Conservation (phyloP, 1,140 invertebrate species). For the Sminthurides bifidus region DNA sequence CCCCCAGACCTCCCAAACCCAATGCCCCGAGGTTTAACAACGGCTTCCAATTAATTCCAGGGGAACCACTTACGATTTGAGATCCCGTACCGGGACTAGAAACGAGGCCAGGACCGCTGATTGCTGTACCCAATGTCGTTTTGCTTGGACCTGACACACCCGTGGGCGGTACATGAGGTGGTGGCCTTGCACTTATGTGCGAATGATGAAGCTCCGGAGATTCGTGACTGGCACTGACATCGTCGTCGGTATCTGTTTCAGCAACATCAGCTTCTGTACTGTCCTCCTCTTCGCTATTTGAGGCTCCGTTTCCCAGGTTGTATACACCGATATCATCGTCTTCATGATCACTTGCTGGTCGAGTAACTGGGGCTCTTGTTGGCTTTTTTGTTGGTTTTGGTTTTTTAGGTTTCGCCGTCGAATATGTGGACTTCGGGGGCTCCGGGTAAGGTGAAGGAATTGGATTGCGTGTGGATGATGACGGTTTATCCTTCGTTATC, state of each 20-base stretch:
- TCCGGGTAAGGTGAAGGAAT: no score
- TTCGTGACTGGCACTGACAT: constrained; percentile 7
- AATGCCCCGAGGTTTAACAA: constrained; percentile 27
- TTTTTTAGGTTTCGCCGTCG: neutral
- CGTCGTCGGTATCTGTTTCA: neutral
- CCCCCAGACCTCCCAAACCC: constrained; percentile 32
- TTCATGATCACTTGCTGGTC: constrained; percentile 9
- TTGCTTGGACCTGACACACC: constrained; percentile 16
- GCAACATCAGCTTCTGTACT: constrained; percentile 2
- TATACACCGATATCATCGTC: constrained; percentile 7
- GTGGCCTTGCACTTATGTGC: no score
- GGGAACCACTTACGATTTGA: constrained; percentile 9
- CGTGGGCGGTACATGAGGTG: no score
- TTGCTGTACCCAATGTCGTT: constrained; percentile 9
- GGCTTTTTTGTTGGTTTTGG: constrained; percentile 1
- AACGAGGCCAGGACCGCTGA: constrained; percentile 9
- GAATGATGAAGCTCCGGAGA: no score
- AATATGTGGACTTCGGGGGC: neutral
- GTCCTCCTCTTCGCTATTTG: neutral
- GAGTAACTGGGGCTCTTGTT: neutral
- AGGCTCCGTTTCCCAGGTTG: no score
- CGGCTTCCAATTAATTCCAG: constrained; percentile 24
- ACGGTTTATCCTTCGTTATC: neutral
- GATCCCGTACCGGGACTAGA: constrained; percentile 8
- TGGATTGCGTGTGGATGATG: neutral